Base-by-base conservation (phyloP, 1,140 invertebrate species). In the Scaptomyza montana region DNA sequence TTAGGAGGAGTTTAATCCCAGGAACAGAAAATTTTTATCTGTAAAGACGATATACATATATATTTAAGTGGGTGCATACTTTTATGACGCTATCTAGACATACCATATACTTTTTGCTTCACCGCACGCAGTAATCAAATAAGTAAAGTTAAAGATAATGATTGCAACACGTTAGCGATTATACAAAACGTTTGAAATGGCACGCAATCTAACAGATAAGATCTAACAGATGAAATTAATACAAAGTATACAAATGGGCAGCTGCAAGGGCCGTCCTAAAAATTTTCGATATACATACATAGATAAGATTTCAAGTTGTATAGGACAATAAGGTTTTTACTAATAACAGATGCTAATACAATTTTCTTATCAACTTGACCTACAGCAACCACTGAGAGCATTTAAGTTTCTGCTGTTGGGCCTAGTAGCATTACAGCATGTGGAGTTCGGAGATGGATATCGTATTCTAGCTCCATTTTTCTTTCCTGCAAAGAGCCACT, bases 401-500 rank as follows among this genome's bases (percentile, higher is more conserved):
- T 46, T 66, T 10, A 63, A 68, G 28, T 5, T 72, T 0, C 5
- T 76, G 6, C 41, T 87, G 8, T 28, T 87, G 0, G 46, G 49
- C 19, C 63, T 87, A 25, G 50, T 87, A 54, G 78, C 78, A 0
- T 45, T 87, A 1, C 82, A 81, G 43, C 61, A 79, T 4, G 2
- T 81, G 30, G 53, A 73, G 25, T n/a, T 76, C 1, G 65, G 71
- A 3, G 4, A 30, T 0, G 62, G 78, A 1, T 54, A 74, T 2
- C 78, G 74, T 2, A 91, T 91, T n/a, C 46, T 91, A 33, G 90
- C 90, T 0, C 63, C 80, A 1, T 91, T 86, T 33, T 54, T 89
- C 21, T 91, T 91, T 61, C 90, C 90, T 1, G 81, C 78, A 6
- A 91, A 80, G 12, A 91, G 90, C 39, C 90, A 91, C 46, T 91